Base-by-base conservation (phyloP, 2,888 invertebrate genomes). In the Plagodis dolabraria region DNA sequence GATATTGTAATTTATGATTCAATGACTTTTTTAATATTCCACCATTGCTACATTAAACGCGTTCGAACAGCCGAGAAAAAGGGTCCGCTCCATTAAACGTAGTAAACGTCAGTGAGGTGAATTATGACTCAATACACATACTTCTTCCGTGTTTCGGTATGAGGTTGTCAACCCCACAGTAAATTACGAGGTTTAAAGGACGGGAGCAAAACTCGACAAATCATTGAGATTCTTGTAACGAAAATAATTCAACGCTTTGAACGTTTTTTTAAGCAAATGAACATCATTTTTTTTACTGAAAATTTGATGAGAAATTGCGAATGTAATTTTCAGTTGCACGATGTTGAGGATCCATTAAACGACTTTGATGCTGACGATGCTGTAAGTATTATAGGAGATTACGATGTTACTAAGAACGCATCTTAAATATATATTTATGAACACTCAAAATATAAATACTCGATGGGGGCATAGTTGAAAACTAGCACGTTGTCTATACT, bases 171-270 rank as follows among this genome's bases (percentile, higher is more conserved):
- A 65, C 67, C 64, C 42, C 10, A 47, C 63, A 47, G 60, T 70
- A 66, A 70, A 65, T 66, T 60, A 61, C 45, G 64, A 63, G 60
- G 66, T 64, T 63, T 22, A 59, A 68, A 64, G 58, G 57, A 57
- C 53, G 33, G 54, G 53, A 53, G 38, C 59, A 54, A 53, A 47
- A 50, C 51, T 54, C 63, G 52, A 60, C 58, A 57, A 67, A 69
- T 64, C 65, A 67, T 52, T 65, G 60, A 57, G 62, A 60, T 64
- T 44, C 52, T 57, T 53, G 50, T 44, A 55, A 62, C 63, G 47
- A 58, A 62, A 67, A 66, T 67, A 65, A 40, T 1, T 10, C 10
- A 10, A 40, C 5, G 10, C 40, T 40, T 40, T 10, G 40, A 40
- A 40, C 10, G 40, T 40, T 10, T 40, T 40, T 40, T 40, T 43